Conservation (phyloP, 1,140 invertebrate genomes). For the Muscidifurax raptorellus region DNA sequence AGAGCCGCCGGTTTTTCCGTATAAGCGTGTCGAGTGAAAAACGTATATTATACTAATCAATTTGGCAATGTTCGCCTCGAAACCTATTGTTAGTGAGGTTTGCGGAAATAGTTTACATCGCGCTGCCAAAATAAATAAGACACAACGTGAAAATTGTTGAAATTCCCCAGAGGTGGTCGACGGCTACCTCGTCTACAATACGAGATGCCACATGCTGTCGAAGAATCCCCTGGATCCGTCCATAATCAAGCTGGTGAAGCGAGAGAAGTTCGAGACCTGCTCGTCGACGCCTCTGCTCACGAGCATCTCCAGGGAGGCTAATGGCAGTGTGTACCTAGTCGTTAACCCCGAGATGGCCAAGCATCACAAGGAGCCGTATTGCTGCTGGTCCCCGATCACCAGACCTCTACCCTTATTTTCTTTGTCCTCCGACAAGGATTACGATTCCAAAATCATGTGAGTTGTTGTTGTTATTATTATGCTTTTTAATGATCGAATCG, state of each 20-base stretch:
- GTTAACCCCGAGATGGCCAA: constrained; percentile 64
- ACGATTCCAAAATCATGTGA: constrained; percentile 75
- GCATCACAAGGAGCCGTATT: constrained; percentile 65
- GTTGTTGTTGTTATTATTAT: constrained; percentile 41
- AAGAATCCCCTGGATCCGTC: constrained; percentile 81
- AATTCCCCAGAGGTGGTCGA: constrained; percentile 60
- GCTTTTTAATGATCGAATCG: too few species aligned
- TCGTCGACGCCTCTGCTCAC: constrained; percentile 74
- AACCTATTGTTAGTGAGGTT: too few species aligned
- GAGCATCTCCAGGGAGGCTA: constrained; percentile 65
- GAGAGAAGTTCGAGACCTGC: constrained; percentile 78
- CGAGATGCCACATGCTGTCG: constrained; percentile 82
- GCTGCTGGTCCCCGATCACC: constrained; percentile 77
- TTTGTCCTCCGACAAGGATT: constrained; percentile 57
- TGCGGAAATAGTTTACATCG: too few species aligned
- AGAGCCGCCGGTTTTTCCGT: too few species aligned
- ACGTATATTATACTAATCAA: too few species aligned
- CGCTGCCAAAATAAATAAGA: too few species aligned
- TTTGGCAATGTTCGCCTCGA: too few species aligned
- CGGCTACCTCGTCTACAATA: constrained; percentile 82
- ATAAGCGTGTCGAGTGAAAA: too few species aligned
- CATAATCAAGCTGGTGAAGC: constrained; percentile 78
- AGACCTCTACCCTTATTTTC: constrained; percentile 60
- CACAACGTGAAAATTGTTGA: neutral
- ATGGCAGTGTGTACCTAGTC: constrained; percentile 61